Evolutionary conservation across 30 jellyfish, hydroid and myxozoan genomes (phyloP).

Genomic region (Mastigias papua): DNA sequence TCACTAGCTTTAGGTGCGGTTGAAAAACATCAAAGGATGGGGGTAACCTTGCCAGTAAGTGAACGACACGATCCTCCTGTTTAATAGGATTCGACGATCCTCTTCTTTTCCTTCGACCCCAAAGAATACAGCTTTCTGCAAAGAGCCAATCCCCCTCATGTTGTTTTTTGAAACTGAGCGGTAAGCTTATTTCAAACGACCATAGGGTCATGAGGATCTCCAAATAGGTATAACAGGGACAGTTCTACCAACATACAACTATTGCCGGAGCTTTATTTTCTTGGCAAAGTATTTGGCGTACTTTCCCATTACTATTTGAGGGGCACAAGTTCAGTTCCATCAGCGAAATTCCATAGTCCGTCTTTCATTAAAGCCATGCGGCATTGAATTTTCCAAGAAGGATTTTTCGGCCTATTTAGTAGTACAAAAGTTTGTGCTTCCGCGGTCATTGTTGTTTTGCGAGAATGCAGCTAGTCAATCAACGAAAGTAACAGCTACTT

Average conservation of each 20-base stretch:
- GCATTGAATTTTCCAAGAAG: too few species aligned
- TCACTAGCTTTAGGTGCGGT: conserved; percentile 81
- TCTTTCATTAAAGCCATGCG: too few species aligned
- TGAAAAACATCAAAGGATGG: conserved; percentile 35
- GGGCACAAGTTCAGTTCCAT: too few species aligned
- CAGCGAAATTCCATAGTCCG: too few species aligned
- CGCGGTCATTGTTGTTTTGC: too few species aligned
- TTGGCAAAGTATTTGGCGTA: conserved; percentile 20
- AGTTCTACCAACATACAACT: conserved; percentile 65
- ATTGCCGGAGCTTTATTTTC: conserved; percentile 56
- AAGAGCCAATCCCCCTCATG: conserved; percentile 49
- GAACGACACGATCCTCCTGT: conserved; percentile 68
- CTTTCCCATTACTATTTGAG: conserved; percentile 11
- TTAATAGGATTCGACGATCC: conserved; percentile 63
- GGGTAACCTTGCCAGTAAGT: conserved; percentile 73
- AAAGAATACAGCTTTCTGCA: conserved; percentile 43
- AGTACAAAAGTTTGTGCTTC: too few species aligned
- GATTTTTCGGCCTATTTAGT: too few species aligned
- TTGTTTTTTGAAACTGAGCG: conserved; percentile 68
- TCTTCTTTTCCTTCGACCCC: conserved; percentile 39
- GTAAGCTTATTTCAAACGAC: conserved; percentile 65
- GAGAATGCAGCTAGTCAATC: too few species aligned
- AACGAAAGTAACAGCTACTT: too few species aligned
- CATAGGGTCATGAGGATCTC: conserved; percentile 79
- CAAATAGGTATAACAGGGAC: conserved; percentile 19